phyloP scores from a whole-genome alignment of 2,888 invertebrate species.

The Drosophila austrosaltans region DNA sequence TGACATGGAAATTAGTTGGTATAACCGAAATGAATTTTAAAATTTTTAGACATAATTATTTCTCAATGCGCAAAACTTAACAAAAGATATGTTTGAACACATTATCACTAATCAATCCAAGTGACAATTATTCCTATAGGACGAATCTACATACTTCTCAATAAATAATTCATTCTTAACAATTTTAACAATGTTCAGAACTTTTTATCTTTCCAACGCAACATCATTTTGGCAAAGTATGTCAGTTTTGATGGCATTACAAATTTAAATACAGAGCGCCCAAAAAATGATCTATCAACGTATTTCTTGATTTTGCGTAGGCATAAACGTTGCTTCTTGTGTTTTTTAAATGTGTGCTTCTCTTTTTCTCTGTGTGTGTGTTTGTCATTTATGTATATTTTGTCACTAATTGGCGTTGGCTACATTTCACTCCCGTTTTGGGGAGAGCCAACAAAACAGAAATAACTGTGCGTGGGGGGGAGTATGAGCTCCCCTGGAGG shows the following conservation, averaged over 20 bases:
- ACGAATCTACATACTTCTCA: too few relatives aligned
- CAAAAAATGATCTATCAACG: neutral
- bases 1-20: too few relatives aligned
- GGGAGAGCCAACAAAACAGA: constrained; percentile 27
- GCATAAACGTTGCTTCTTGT: constrained; percentile 35
- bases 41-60: too few relatives aligned
- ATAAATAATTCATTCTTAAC: neutral
- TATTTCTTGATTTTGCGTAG: constrained; percentile 29
- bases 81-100: too few relatives aligned
- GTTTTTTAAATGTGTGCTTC: neutral
- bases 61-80: too few relatives aligned
- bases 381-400: constrained; percentile 56
- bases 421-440: constrained; percentile 47
- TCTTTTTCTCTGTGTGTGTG: constrained; percentile 1
- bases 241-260: too few relatives aligned
- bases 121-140: neutral
- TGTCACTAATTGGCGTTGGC: constrained; percentile 74
- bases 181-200: too few relatives aligned
- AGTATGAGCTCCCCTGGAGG: constrained; percentile 63
- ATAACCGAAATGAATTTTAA: too few relatives aligned
- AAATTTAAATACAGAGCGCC: too few relatives aligned
- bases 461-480: constrained; percentile 70
- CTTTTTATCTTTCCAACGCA: too few relatives aligned
- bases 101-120: neutral
- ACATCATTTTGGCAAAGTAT: too few relatives aligned